Base-by-base conservation (phyloP, 2,113 vertebrate genomes). In the Herpailurus yagouaroundi region DNA sequence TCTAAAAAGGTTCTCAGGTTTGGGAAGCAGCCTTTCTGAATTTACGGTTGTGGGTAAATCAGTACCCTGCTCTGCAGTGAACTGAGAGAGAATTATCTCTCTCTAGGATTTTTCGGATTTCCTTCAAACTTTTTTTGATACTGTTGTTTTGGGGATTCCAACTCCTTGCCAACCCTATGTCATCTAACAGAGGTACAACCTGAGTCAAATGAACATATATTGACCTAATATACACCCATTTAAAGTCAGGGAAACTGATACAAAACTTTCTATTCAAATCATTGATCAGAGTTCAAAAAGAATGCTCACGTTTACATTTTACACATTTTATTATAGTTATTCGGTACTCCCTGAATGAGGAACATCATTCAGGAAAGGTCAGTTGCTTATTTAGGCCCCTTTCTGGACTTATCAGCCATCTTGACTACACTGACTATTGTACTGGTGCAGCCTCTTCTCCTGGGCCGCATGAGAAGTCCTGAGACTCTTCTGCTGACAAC, bases 31-130 rank as follows among this genome's bases (percentile, higher is more conserved):
- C 19, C 36, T 89, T 36, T 96, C 33, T 87, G 55, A 73, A 96
- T 87, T 89, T 66, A 55, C 21, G 5, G 14, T 79, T 93, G 12
- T 63, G 19, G 41, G 21, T 66, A 91, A 94, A 81, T 36, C 74
- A 52, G 2, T 31, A 86, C 12, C 13, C 45, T 60, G 38, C 23
- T 85, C 50, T 21, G 23, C 15, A 63, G 68, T 50, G 48, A 86
- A 82, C 25, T 91, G 85, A 57, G 15, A 33, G 48, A 87, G 16
- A 90, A 94, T 76, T 77, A 36, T 89, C 9, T 94, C 82, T 83
- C 45, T 89, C 57, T 52, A 36, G 23, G 5, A 50, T 57, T 95
- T 85, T 97, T 93, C 13, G 52, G 68, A 77, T 89, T 88, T 82
- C 48, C 50, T 33, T 94, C 64, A 55, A 82, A 73, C 8, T 69